Percentiles rank a stretch among this genome's conserved stretches.
phyloP scores from a whole-genome alignment of 1,140 invertebrate species.

The Lepidurus arcticus region DNA sequence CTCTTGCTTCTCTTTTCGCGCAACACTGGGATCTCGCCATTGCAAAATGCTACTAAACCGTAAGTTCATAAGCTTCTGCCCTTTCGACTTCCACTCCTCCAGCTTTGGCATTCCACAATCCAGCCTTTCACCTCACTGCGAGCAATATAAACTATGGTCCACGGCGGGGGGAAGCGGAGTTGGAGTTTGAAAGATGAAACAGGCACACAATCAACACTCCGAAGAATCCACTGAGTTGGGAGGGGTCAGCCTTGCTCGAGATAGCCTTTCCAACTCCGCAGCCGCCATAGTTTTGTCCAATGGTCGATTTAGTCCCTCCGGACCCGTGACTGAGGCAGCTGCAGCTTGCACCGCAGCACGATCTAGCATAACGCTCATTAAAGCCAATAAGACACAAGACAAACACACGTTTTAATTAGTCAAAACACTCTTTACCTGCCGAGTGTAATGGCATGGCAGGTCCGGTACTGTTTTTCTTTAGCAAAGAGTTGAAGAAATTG shows the following conservation, averaged over 20 bases:
- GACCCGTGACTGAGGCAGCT: not conserved
- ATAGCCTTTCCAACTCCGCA: not conserved
- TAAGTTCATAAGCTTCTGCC: not conserved
- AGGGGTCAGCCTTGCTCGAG: not conserved
- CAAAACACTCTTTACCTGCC: slow-evolving; percentile 37
- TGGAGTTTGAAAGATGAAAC: not conserved
- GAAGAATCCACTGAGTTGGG: slow-evolving; percentile 9
- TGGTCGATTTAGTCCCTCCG: not conserved
- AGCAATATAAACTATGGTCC: not conserved
- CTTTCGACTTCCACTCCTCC: not conserved
- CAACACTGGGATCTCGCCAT: not conserved
- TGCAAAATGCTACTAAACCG: not conserved
- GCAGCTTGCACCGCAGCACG: not conserved
- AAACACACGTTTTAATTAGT: not conserved
- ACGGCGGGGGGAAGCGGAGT: slow-evolving; percentile 1
- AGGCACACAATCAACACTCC: slow-evolving; percentile 12
- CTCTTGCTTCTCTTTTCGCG: not conserved
- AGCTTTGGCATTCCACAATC: not conserved
- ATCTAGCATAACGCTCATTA: not conserved
- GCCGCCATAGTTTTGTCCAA: slow-evolving; percentile 14
- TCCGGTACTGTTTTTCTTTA: slow-evolving; percentile 77
- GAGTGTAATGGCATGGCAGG: slow-evolving; percentile 39
- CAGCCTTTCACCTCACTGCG: no score
- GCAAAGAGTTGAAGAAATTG: slow-evolving; percentile 95
- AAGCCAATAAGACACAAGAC: not conserved